Conservation (phyloP, 2,888 invertebrate genomes). For the Zaprionus obscuricornis region DNA sequence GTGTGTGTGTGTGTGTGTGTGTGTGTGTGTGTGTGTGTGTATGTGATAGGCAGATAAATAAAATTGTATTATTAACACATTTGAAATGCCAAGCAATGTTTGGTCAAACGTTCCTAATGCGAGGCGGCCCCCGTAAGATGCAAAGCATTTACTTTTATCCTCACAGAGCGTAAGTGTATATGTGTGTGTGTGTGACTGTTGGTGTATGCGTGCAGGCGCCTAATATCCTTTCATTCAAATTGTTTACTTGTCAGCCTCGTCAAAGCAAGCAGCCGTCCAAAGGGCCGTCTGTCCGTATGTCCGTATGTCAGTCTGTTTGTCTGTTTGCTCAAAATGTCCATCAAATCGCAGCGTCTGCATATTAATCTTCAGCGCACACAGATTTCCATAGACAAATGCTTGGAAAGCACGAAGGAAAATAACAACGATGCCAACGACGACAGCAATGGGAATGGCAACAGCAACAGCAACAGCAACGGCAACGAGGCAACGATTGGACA, state of each 20-base stretch:
- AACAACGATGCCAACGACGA: no score
- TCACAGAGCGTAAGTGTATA: not conserved
- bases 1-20: not conserved
- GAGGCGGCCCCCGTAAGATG: conserved; percentile 19
- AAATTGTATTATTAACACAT: conserved; percentile 78
- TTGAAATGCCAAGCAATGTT: conserved; percentile 60
- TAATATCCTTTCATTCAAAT: conserved; percentile 60
- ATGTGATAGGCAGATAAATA: conserved; percentile 50
- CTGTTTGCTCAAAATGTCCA: conserved; percentile 43
- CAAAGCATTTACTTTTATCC: conserved; percentile 23
- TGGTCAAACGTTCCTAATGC: conserved; percentile 72
- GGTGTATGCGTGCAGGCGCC: conserved; percentile 37
- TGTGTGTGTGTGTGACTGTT: conserved; percentile 7
- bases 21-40: conserved; percentile 16
- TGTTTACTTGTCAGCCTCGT: conserved; percentile 54
- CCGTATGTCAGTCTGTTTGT: conserved; percentile 3
- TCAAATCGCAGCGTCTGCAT: conserved; percentile 61
- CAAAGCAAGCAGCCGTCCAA: not conserved
- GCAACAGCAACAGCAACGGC: no score
- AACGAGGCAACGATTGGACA: no score
- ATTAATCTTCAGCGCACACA: conserved; percentile 55
- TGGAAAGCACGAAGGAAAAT: no score
- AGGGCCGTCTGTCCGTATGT: conserved; percentile 1
- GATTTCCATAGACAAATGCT: conserved; percentile 30
- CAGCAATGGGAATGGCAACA: no score